A percentile compares a stretch with the other conserved stretches of the same genome.
These are phyloP conservation scores for Daubentonia madagascariensis DNA, from an alignment of 2,113 vertebrate species.

Conservation along the genomic window DNA sequence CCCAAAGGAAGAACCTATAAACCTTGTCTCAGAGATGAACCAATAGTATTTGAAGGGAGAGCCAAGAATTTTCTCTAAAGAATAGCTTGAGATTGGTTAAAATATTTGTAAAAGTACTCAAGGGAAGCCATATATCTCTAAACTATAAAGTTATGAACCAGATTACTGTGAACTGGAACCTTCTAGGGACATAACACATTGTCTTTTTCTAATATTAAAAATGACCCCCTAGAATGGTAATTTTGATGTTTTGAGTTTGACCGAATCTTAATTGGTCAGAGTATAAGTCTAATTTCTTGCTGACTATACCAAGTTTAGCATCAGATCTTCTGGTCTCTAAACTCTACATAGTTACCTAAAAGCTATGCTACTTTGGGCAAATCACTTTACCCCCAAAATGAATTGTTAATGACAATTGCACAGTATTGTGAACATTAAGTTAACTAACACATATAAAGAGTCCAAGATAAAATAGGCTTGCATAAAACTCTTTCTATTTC, in stretches of 20 bases:
- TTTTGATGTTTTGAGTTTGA: background rate
- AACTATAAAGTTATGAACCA: background rate
- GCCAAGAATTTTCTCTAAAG: background rate
- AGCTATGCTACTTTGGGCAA: background rate
- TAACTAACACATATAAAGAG: background rate
- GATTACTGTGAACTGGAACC: background rate
- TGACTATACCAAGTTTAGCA: background rate
- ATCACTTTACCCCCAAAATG: background rate
- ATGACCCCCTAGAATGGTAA: background rate
- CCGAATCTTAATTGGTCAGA: background rate
- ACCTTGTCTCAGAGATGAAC: background rate
- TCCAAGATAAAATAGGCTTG: background rate
- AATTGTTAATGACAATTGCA: background rate
- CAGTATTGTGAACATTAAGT: background rate
- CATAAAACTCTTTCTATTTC: background rate
- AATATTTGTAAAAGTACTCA: background rate
- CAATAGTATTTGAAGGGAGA: background rate
- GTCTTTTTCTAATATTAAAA: slow-evolving; percentile 19
- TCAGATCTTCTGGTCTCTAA: background rate
- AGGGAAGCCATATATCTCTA: background rate
- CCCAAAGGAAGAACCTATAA: background rate
- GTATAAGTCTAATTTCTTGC: background rate
- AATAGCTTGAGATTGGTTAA: background rate
- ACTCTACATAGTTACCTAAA: background rate
- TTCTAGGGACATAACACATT: background rate